These are phyloP conservation scores for Zaprionus bogoriensis DNA, from an alignment of 2,888 invertebrate genomes.

Conservation along the genomic window DNA sequence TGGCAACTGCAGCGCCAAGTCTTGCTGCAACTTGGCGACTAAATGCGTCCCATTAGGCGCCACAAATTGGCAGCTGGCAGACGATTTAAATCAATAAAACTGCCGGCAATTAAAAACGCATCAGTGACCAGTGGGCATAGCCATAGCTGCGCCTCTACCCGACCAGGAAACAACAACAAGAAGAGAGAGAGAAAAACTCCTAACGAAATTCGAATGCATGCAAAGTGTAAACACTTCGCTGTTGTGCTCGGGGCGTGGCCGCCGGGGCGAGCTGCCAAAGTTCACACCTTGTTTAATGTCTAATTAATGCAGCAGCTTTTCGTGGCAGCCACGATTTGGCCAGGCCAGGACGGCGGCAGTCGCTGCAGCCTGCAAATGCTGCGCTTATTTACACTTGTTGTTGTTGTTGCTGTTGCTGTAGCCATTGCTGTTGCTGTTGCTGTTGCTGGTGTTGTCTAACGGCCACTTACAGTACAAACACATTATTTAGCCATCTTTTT, in stretches of 20 bases:
- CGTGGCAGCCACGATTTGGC: slow-evolving; percentile 35
- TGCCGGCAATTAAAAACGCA: slow-evolving; percentile 73
- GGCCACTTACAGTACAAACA: slow-evolving; percentile 73
- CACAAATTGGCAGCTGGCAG: slow-evolving; percentile 70
- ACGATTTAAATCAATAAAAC: slow-evolving; percentile 74
- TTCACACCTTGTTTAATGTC: slow-evolving; percentile 75
- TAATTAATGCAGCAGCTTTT: slow-evolving; percentile 73
- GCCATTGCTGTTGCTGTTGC: slow-evolving; percentile 30
- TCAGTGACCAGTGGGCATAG: slow-evolving; percentile 38
- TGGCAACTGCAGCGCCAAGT: slow-evolving; percentile 12
- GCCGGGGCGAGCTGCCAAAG: slow-evolving; percentile 44
- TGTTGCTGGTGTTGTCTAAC: slow-evolving; percentile 47
- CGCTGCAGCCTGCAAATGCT: slow-evolving; percentile 23
- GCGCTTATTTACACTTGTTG: slow-evolving; percentile 73
- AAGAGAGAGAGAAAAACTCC: slow-evolving; percentile 13
- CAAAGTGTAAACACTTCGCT: slow-evolving; percentile 51
- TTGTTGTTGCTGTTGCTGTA: too few relatives aligned
- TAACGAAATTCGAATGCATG: slow-evolving; percentile 28
- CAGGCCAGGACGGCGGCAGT: background rate
- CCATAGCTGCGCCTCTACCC: background rate
- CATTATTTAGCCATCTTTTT: slow-evolving; percentile 80
- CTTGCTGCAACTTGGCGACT: too few relatives aligned
- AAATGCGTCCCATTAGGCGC: slow-evolving; percentile 63
- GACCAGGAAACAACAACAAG: background rate
- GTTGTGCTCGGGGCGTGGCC: slow-evolving; percentile 59